Conservation (phyloP, 2,113 vertebrate genomes). For the Chlorodrepanis virens region DNA sequence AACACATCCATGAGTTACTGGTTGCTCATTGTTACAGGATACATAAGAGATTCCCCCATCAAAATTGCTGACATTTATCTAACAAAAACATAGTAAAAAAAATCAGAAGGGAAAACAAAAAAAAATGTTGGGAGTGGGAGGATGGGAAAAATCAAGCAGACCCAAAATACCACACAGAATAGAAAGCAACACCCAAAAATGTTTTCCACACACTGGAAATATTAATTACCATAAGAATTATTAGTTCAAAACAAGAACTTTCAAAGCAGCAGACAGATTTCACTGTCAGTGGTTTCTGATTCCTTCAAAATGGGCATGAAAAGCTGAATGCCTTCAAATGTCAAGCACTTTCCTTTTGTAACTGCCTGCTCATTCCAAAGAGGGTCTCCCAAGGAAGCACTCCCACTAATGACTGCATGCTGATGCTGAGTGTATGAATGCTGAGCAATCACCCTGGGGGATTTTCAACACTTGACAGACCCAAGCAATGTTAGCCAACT, state of each 20-base stretch:
- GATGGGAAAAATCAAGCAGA: neutral
- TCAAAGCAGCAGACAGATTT: neutral
- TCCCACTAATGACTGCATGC: neutral
- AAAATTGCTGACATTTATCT: neutral
- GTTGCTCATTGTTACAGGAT: neutral
- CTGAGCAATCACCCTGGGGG: neutral
- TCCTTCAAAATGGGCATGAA: neutral
- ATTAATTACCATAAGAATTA: neutral
- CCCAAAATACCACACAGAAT: constrained; percentile 39
- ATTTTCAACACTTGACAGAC: neutral
- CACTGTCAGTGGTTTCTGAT: neutral
- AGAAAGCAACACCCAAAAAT: neutral
- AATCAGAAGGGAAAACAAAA: neutral
- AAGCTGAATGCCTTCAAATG: neutral
- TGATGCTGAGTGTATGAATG: neutral
- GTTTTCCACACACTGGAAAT: neutral
- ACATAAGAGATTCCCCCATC: neutral
- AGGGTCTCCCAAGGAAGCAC: neutral
- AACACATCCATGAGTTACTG: neutral
- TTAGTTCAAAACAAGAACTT: constrained; percentile 22
- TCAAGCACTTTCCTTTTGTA: neutral
- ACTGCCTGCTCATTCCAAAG: neutral
- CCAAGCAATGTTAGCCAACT: neutral
- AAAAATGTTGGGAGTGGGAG: neutral
- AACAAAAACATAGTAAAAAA: neutral